Base-by-base conservation (phyloP, 2,888 invertebrate genomes). In the Eupithecia subumbrata region DNA sequence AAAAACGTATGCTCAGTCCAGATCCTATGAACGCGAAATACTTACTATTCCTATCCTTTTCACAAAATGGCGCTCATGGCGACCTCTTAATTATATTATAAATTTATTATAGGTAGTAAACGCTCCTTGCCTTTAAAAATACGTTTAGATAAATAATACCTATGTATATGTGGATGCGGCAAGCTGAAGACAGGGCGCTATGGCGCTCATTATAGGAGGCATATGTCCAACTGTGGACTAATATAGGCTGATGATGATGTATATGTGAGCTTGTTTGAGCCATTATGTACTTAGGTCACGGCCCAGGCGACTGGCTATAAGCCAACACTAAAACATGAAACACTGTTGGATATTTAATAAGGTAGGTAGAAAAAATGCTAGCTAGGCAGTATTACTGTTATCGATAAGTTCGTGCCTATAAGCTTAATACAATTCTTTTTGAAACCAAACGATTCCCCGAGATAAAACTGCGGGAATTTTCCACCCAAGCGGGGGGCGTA, bases 231-330 rank as follows among this genome's bases (percentile, higher is more conserved):
- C n/a, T n/a, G n/a, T n/a, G n/a, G n/a, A n/a, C n/a, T n/a, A n/a
- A n/a, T n/a, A n/a, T n/a, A n/a, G n/a, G n/a, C n/a, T n/a, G n/a
- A n/a, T n/a, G n/a, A n/a, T n/a, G n/a, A n/a, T n/a, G n/a, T n/a
- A n/a, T 5, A 45, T 45, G 43, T 14, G 43, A 43, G 43, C 43
- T 43, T 37, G 37, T 37, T 69, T 75, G 76, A 75, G 70, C 70
- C 75, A 76, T 80, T 82, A 82, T 79, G 77, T 78, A 79, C 81
- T 75, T 80, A 76, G 81, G 84, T 84, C 83, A 83, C 83, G 84
- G 73, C 76, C 78, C 69, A 76, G 40, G 69, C 77, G 78, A 78
- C 81, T 85, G 85, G 85, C 84, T 75, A 30, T 18, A 72, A 72
- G 85, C 85, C 85, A 85, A 82, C 48, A 40, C 72, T 77, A 71